Evolutionary conservation across 2,797 vertebrate genomes (phyloP).

Genomic region (Dallia pectoralis): DNA sequence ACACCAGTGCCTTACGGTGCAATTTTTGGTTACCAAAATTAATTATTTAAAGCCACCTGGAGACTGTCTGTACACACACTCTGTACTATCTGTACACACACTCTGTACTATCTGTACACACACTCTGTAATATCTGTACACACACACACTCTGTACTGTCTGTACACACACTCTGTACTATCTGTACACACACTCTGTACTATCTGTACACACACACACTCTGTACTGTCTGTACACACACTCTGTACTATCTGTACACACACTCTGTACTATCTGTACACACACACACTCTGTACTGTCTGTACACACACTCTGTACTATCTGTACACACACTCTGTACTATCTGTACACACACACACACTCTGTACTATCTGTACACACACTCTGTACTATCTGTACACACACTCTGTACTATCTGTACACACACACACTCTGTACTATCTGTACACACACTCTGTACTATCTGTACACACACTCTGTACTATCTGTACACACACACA

Average conservation of each 20-base stretch:
- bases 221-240: not conserved
- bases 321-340: not conserved
- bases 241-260: not conserved
- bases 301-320: not conserved
- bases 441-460: not conserved
- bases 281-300: not conserved
- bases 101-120: not conserved
- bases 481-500: not conserved
- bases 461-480: not conserved
- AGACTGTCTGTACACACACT: not conserved
- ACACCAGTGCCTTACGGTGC: slow-evolving; percentile 9
- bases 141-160: not conserved
- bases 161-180: not conserved
- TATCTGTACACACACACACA: not conserved
- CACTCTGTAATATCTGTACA: not conserved
- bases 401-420: not conserved
- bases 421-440: not conserved
- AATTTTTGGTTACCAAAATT: slow-evolving; percentile 19
- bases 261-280: not conserved
- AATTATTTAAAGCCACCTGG: slow-evolving; percentile 31
- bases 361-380: too few relatives aligned
- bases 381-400: not conserved
- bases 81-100: not conserved
- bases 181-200: not conserved
- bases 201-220: not conserved